Evolutionary conservation across 2,888 invertebrate species (phyloP).

Genomic region (Leptura quadrifasciata): DNA sequence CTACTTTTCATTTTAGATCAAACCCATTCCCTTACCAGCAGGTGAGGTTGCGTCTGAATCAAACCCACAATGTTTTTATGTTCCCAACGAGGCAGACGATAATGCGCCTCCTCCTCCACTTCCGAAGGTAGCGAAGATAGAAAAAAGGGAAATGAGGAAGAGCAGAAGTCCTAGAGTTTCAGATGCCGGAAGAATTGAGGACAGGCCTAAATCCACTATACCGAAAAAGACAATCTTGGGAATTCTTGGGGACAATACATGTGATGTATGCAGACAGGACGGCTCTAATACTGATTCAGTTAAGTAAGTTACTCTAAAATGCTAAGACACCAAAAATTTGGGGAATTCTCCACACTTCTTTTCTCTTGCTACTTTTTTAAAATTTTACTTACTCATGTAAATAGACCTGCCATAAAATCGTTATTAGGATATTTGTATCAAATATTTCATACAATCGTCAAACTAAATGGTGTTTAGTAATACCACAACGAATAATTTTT

Average conservation of each 20-base stretch:
- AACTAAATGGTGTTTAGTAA: too few species aligned
- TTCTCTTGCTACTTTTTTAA: too few species aligned
- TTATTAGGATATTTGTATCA: too few species aligned
- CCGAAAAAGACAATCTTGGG: conserved; percentile 36
- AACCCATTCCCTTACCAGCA: conserved; percentile 86
- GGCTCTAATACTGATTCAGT: conserved; percentile 82
- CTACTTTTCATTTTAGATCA: conserved; percentile 76
- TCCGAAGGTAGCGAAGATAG: conserved; percentile 46
- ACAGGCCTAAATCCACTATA: neutral
- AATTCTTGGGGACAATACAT: conserved; percentile 74
- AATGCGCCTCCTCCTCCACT: conserved; percentile 69
- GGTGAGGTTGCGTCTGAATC: conserved; percentile 79
- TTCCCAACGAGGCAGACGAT: conserved; percentile 81
- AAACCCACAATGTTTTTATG: conserved; percentile 88
- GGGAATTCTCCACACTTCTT: too few species aligned
- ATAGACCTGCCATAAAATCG: too few species aligned
- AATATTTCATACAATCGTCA: too few species aligned
- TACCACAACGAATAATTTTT: too few species aligned
- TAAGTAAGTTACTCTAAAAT: conserved; percentile 79
- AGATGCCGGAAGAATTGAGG: conserved; percentile 32
- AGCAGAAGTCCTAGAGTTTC: conserved; percentile 53
- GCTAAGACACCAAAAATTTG: too few species aligned
- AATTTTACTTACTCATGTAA: too few species aligned
- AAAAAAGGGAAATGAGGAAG: conserved; percentile 53
- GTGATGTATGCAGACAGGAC: conserved; percentile 81